Evolutionary conservation across 2,113 vertebrate species (phyloP), one percentile per base, ranked within the genome.

Genomic region (Ammodytes marinus): DNA sequence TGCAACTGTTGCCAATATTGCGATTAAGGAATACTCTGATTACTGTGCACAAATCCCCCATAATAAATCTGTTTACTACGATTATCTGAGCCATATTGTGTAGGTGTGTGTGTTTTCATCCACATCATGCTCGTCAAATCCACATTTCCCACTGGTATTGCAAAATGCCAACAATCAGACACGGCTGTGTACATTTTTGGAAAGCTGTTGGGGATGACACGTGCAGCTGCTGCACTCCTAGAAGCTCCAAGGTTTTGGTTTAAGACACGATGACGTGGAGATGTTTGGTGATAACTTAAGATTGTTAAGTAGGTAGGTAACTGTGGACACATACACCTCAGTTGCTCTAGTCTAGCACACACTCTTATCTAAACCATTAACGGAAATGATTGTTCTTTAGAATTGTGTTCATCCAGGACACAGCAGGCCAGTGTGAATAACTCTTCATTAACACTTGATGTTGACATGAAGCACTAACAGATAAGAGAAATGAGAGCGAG

Each of bases 1-100:
- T 57, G 19, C 46, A 77, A 17, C 46, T 83, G 37, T 68, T 84
- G 74, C 67, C 83, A 85, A 43, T 40, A 52, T 52, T 68, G 74
- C 0, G 40, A 75, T 83, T 74, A 70, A 52, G 42, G 55, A 59
- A 40, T 14, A 71, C n/a, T 69, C 19, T 49, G 68, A 74, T 69
- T 59, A 52, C 57, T 49, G 57, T 71, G 17, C 61, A 46, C 19
- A 67, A 69, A 79, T 58, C 27, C 50, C 54, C 68, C 58, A 53
- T 69, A 40, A 73, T 59, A 74, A 61, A 84, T 77, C 35, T 27
- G 63, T 58, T 77, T 54, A 77, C 74, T 70, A 2, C 40, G 7
- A 79, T 66, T 52, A 79, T 78, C 58, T 19, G 8, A 77, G 63
- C 69, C 72, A 70, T 70, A 49, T 66, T 54, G 59, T 79, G 79